phyloP scores from a whole-genome alignment of 2,888 invertebrate species.

The Drosophila flavopinicola region DNA sequence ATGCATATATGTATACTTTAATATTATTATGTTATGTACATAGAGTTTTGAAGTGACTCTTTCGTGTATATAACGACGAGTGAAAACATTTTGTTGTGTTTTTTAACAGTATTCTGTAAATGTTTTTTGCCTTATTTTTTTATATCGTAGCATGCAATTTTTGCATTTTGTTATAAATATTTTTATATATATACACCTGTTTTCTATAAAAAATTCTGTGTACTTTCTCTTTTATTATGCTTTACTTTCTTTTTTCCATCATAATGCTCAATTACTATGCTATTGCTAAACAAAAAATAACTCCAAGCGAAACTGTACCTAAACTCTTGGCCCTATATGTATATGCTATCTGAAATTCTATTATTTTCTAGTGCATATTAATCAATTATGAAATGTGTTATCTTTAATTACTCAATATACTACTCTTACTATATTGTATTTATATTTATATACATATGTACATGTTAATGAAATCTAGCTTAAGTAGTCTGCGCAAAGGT shows the following conservation, averaged over 20 bases:
- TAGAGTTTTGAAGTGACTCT: constrained; percentile 35
- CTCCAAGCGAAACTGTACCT: constrained; percentile 31
- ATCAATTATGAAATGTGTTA: constrained; percentile 56
- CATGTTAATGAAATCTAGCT: constrained; percentile 59
- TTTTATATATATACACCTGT: constrained; percentile 18
- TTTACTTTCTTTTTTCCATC: constrained; percentile 18
- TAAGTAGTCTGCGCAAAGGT: constrained; percentile 59
- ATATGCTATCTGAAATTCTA: constrained; percentile 43
- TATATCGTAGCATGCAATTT: constrained; percentile 61
- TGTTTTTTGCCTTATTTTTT: constrained; percentile 45
- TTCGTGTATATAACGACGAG: constrained; percentile 19
- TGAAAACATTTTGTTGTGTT: constrained; percentile 39
- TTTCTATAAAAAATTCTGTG: constrained; percentile 18
- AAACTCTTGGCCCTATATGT: constrained; percentile 31
- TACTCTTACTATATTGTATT: constrained; percentile 43
- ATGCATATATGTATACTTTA: constrained; percentile 34
- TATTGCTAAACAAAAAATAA: constrained; percentile 23
- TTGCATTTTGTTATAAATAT: constrained; percentile 66
- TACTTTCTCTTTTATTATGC: constrained; percentile 15
- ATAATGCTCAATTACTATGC: constrained; percentile 50
- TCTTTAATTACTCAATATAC: constrained; percentile 39
- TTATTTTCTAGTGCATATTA: constrained; percentile 50
- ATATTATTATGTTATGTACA: constrained; percentile 22
- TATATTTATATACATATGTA: constrained; percentile 34
- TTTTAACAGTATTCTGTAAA: constrained; percentile 73